Conservation (phyloP, 2,797 vertebrate species). For the Rhabdomys pumilio region DNA sequence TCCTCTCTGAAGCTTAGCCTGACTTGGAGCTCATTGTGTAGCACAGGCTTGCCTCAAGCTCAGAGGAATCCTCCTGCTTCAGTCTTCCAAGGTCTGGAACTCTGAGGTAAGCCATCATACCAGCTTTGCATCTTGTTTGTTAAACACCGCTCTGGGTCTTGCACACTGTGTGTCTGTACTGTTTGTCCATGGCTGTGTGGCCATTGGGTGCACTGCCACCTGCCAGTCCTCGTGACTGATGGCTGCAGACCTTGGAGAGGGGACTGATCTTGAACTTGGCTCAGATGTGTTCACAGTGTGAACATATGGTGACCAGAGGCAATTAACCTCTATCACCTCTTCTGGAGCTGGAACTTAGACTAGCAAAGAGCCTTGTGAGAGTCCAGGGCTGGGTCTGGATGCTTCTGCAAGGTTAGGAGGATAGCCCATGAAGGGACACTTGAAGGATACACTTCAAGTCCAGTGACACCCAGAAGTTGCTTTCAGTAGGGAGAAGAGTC, state of each 20-base stretch:
- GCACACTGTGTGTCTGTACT: rapidly evolving
- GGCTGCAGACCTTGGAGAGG: conserved; percentile 88
- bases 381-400: neutral
- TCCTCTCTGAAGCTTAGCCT: neutral
- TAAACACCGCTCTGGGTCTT: neutral
- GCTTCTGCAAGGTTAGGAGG: neutral
- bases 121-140: neutral
- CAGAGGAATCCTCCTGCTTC: neutral
- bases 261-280: conserved; percentile 88
- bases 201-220: neutral
- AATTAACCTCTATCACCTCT: conserved; percentile 92
- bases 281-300: conserved; percentile 84
- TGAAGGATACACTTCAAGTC: neutral
- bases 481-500: neutral
- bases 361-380: conserved; percentile 82
- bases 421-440: neutral
- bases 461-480: neutral
- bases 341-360: conserved; percentile 88
- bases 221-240: conserved; percentile 87
- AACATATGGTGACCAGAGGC: conserved; percentile 94
- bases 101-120: neutral
- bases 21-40: neutral
- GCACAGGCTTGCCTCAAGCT: neutral
- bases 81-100: neutral
- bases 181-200: neutral